phyloP scores from a whole-genome alignment of 2,113 vertebrate species.

The Corythoichthys haematopterus region DNA sequence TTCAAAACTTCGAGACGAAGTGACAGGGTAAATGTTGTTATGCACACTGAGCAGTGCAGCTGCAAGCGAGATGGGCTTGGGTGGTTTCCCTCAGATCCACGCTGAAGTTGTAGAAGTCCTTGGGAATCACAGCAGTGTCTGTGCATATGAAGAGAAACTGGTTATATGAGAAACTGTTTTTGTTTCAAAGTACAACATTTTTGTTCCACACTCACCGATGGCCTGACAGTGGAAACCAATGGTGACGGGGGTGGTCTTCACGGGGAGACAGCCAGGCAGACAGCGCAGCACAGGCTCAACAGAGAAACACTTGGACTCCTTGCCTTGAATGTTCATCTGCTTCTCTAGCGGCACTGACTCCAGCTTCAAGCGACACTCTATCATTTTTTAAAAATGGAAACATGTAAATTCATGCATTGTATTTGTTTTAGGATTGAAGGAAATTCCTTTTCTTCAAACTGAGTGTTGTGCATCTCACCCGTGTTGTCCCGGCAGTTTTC shows the following conservation, averaged over 20 bases:
- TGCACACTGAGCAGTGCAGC: constrained; percentile 57
- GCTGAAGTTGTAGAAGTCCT: constrained; percentile 45
- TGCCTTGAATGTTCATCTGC: constrained; percentile 40
- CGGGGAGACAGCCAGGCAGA: constrained; percentile 60
- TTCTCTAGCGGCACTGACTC: constrained; percentile 67
- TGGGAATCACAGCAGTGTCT: constrained; percentile 38
- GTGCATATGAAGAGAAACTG: constrained; percentile 12
- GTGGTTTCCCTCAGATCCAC: constrained; percentile 56
- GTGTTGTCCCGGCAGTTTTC: constrained; percentile 61
- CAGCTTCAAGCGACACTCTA: constrained; percentile 70
- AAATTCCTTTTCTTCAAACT: not conserved
- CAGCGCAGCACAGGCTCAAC: constrained; percentile 72
- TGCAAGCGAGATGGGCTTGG: constrained; percentile 65
- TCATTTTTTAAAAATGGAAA: not conserved
- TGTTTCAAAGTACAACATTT: not conserved
- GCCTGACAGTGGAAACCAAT: constrained; percentile 72
- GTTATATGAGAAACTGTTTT: not conserved
- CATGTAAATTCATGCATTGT: not conserved
- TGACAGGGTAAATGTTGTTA: constrained; percentile 26
- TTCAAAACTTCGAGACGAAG: constrained; percentile 4
- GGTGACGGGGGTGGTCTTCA: constrained; percentile 38
- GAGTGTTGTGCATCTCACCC: constrained; percentile 28
- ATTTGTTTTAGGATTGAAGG: not conserved
- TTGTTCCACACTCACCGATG: constrained; percentile 54
- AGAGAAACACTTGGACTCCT: constrained; percentile 68